Conservation (phyloP, 30 jellyfish, hydroid and myxozoan species). For the Phacellophora camtschatica region DNA sequence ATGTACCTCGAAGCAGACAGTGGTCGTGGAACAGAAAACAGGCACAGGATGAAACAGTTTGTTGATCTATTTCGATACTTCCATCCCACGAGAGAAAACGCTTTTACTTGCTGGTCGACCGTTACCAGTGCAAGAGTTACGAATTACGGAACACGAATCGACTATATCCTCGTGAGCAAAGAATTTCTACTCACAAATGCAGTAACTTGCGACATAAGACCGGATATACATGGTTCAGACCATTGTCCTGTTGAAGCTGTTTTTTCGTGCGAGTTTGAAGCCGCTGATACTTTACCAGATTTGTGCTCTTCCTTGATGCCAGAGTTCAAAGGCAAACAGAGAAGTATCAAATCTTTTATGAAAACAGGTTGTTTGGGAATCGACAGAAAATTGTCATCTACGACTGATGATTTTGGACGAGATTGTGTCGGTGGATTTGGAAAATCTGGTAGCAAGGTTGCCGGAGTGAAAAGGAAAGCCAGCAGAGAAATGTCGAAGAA, state of each 20-base stretch:
- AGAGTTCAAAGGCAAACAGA: constrained; percentile 86
- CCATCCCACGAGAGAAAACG: constrained; percentile 73
- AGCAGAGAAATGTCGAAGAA: not conserved
- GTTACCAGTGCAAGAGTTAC: constrained; percentile 89
- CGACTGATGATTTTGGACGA: not conserved
- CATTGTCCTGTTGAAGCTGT: constrained; percentile 95
- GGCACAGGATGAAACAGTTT: not conserved
- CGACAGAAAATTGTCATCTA: no score
- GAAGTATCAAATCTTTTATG: constrained; percentile 65
- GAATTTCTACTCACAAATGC: constrained; percentile 29
- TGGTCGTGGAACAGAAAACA: not conserved
- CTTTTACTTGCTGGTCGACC: constrained; percentile 95
- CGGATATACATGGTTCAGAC: constrained; percentile 93
- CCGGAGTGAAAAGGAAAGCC: constrained; percentile 35
- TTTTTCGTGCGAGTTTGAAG: constrained; percentile 27
- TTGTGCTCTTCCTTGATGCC: constrained; percentile 87
- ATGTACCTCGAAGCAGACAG: not conserved
- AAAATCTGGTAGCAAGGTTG: not conserved
- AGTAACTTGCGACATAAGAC: constrained; percentile 63
- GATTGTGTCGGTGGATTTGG: not conserved
- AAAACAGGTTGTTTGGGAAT: constrained; percentile 5
- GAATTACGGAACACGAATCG: constrained; percentile 95
- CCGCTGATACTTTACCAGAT: constrained; percentile 54
- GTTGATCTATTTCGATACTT: constrained; percentile 79
- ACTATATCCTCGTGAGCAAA: constrained; percentile 63